Conservation (phyloP, 2,113 vertebrate species). For the Recurvirostra avosetta region DNA sequence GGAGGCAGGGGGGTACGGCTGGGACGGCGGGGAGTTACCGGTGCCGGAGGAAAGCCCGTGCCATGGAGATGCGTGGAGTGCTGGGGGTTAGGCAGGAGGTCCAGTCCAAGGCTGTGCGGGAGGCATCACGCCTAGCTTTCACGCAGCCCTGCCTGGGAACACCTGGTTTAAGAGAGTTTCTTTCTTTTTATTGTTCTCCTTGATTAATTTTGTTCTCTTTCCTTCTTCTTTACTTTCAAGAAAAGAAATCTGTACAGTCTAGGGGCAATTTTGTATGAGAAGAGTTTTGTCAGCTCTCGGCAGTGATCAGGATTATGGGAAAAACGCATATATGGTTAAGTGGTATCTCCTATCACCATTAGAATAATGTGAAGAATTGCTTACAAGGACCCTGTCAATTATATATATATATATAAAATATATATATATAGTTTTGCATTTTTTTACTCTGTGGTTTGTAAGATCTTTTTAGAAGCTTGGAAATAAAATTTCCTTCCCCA, state of each 20-base stretch:
- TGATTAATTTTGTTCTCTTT: background rate
- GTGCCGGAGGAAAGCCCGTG: background rate
- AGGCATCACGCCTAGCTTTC: background rate
- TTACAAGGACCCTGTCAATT: slow-evolving; percentile 33
- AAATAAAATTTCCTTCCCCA: slow-evolving; percentile 65
- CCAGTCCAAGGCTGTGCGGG: background rate
- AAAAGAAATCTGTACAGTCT: background rate
- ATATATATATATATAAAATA: background rate
- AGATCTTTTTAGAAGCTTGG: slow-evolving; percentile 47
- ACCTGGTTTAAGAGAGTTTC: background rate
- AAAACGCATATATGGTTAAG: background rate
- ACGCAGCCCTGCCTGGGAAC: background rate
- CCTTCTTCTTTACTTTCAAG: background rate
- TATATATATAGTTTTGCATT: slow-evolving; percentile 43
- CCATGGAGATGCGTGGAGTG: background rate
- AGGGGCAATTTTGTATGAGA: background rate
- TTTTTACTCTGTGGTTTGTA: slow-evolving; percentile 48
- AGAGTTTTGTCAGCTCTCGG: background rate
- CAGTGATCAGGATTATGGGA: background rate
- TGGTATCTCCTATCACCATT: slow-evolving; percentile 31
- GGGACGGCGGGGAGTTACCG: background rate
- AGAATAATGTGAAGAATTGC: slow-evolving; percentile 62
- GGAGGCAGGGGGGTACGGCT: background rate
- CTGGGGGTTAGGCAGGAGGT: background rate
- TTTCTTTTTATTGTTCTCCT: background rate